Conservation (phyloP, 2,797 vertebrate genomes). For the Potorous gilbertii region DNA sequence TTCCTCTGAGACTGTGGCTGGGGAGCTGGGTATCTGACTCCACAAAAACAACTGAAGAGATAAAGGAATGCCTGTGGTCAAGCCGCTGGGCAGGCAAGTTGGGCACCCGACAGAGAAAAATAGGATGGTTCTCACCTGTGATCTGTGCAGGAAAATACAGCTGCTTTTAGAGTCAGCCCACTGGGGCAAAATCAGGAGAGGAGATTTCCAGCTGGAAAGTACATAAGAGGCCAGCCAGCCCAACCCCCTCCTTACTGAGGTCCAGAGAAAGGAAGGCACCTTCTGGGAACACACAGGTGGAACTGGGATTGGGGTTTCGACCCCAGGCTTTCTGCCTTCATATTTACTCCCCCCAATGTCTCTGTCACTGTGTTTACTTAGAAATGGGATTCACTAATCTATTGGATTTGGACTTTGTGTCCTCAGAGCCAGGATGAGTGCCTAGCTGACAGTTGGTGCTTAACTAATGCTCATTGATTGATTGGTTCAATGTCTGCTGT, state of each 20-base stretch:
- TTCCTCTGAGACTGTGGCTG: constrained; percentile 43
- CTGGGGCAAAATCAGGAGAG: not conserved
- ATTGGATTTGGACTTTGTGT: not conserved
- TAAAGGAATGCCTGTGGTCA: not conserved
- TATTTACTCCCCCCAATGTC: not conserved
- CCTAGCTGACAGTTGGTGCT: not conserved
- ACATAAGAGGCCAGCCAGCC: not conserved
- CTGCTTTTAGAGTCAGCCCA: not conserved
- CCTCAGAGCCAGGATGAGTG: too few species aligned
- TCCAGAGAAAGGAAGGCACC: not conserved
- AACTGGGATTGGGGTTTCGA: not conserved
- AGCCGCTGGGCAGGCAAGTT: not conserved
- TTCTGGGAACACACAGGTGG: not conserved
- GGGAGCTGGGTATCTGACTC: constrained; percentile 43
- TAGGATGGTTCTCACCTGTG: not conserved
- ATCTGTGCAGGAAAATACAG: not conserved
- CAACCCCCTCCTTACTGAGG: not conserved
- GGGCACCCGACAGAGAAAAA: not conserved
- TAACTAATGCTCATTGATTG: not conserved
- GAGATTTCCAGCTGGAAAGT: not conserved
- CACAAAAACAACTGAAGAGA: constrained; percentile 59
- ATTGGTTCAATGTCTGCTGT: not conserved
- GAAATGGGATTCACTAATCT: not conserved
- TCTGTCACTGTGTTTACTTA: not conserved
- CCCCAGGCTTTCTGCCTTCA: not conserved